phyloP scores from a whole-genome alignment of 2,797 vertebrate genomes.

The Sebastiscus tertius region DNA sequence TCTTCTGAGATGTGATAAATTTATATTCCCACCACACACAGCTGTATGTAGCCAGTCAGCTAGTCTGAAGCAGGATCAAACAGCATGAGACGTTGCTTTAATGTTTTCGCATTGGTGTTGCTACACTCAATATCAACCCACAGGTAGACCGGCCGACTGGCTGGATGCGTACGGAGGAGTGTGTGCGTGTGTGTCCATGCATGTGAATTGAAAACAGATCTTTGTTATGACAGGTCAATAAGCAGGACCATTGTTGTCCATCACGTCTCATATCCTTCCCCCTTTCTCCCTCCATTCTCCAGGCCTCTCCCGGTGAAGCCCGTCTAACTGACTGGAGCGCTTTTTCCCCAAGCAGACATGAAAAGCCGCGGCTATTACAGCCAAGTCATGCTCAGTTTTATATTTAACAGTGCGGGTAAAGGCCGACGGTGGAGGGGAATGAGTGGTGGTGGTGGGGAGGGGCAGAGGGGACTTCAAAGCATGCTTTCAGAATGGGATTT shows the following conservation, averaged over 20 bases:
- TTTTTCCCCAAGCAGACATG: constrained; percentile 59
- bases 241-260: constrained; percentile 15
- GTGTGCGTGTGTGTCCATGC: neutral
- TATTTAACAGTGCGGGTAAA: constrained; percentile 78
- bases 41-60: constrained; percentile 43
- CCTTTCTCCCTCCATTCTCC: constrained; percentile 28
- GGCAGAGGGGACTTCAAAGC: constrained; percentile 77
- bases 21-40: constrained; percentile 60
- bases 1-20: constrained; percentile 34
- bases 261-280: neutral
- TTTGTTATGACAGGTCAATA: constrained; percentile 36
- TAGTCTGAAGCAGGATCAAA: constrained; percentile 64
- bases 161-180: neutral
- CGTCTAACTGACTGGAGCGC: constrained; percentile 62
- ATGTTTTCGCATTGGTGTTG: constrained; percentile 58
- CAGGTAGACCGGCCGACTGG: constrained; percentile 9
- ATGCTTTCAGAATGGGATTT: constrained; percentile 80
- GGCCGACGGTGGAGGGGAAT: constrained; percentile 36
- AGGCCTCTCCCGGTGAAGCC: constrained; percentile 38
- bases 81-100: constrained; percentile 57
- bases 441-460: constrained; percentile 54
- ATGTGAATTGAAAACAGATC: constrained; percentile 27
- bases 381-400: constrained; percentile 80
- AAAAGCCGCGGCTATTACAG: constrained; percentile 72
- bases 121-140: constrained; percentile 44